Evolutionary conservation across 2,797 vertebrate species (phyloP).

Genomic region (Enteromius argenteus): DNA sequence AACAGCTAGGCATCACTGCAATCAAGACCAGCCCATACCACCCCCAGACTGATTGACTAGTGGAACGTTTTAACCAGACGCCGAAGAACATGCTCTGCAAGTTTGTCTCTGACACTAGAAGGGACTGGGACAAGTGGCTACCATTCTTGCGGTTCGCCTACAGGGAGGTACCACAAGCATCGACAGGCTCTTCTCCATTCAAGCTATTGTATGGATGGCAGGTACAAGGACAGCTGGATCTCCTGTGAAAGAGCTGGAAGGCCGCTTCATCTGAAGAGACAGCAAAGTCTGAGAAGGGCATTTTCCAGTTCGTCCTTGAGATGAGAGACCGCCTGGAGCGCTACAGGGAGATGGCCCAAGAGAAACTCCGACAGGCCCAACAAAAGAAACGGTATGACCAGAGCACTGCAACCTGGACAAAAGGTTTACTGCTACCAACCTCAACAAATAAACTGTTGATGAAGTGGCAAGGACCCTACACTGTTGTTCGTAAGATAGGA

Average conservation of each 20-base stretch:
- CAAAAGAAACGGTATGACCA: not conserved
- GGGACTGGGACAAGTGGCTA: not conserved
- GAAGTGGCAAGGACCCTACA: not conserved
- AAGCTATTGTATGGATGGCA: not conserved
- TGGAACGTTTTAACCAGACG: not conserved
- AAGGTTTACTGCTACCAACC: not conserved
- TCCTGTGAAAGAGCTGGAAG: not conserved
- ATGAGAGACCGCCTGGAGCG: not conserved
- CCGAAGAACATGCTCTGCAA: not conserved
- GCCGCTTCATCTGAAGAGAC: not conserved
- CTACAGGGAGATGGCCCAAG: not conserved
- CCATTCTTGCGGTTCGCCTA: conserved; percentile 1
- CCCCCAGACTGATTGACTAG: no score
- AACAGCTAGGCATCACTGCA: no score
- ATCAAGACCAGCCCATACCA: no score
- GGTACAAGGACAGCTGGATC: not conserved
- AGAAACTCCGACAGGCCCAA: not conserved
- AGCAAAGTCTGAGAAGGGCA: not conserved
- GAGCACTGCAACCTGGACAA: not conserved
- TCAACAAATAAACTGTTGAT: not conserved
- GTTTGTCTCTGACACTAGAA: not conserved
- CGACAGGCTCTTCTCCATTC: not conserved
- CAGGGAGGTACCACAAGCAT: not conserved
- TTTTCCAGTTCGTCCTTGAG: not conserved
- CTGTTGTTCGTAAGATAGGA: not conserved